Percentiles rank a stretch among this genome's conserved stretches.
These are phyloP conservation scores for Hydroisotoma schaefferi DNA, from an alignment of 2,888 invertebrate genomes.

Conservation along the genomic window DNA sequence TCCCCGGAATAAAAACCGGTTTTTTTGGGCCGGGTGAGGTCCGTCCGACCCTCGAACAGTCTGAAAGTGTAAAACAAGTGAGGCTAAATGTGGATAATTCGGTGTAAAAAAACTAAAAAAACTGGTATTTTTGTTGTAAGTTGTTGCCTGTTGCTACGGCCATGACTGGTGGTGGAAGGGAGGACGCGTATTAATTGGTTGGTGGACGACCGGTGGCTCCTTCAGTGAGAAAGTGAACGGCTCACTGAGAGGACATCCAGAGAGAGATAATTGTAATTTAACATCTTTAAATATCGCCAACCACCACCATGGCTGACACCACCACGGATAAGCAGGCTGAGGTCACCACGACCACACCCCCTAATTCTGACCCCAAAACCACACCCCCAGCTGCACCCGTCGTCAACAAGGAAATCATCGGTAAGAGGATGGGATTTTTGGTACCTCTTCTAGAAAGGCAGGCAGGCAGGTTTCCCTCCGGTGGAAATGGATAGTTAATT, in stretches of 20 bases:
- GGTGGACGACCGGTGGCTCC: neutral
- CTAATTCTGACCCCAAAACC: slow-evolving; percentile 16
- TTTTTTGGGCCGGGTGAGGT: no score
- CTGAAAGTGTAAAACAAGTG: no score
- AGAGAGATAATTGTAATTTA: slow-evolving; percentile 12
- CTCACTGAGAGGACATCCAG: slow-evolving; percentile 39
- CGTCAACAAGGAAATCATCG: slow-evolving; percentile 74
- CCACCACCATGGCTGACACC: slow-evolving; percentile 90
- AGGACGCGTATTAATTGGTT: neutral
- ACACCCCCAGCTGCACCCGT: slow-evolving; percentile 17
- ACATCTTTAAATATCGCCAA: slow-evolving; percentile 41
- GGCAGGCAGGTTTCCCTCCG: no score
- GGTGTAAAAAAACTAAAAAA: no score
- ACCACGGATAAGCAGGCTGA: slow-evolving; percentile 71
- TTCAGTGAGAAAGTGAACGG: slow-evolving; percentile 42
- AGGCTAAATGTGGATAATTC: no score
- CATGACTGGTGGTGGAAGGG: neutral
- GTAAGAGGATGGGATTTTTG: no score
- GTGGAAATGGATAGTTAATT: no score
- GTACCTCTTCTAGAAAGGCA: no score
- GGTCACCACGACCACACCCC: slow-evolving; percentile 53
- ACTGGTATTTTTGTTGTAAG: no score
- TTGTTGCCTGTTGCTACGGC: neutral
- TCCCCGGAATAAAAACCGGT: no score
- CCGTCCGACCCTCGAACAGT: no score